Base-by-base conservation (phyloP, 2,113 vertebrate species). In the Polyodon spathula region DNA sequence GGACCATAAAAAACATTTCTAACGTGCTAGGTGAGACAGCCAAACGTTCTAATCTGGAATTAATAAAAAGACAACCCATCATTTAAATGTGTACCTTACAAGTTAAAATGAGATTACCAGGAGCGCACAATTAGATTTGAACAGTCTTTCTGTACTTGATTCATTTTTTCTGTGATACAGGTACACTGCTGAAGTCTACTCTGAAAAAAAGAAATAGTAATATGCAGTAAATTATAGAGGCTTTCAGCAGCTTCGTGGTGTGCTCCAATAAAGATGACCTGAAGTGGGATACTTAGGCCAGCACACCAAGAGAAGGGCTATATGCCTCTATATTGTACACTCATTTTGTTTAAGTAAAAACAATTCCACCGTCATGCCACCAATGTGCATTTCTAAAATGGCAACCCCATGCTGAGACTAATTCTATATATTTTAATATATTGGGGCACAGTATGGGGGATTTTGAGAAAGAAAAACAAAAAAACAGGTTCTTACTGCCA, bases 1-100 rank as follows among this genome's bases (percentile, higher is more conserved):
- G n/a, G 70, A 63, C 70, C 65, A 70, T 82, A 81, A 81, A 81
- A 83, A 75, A 39, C 40, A 37, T 48, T 63, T 64, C 27, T 27
- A 37, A 56, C 51, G 12, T 50, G 59, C 41, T 54, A 37, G 11
- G 42, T 51, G 58, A 65, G 37, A 50, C 46, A 46, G 17, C 52
- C 2, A 17, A 5, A 60, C 54, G 43, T 61, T 66, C 10, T 40
- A 42, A 57, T 39, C 53, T 8, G 58, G 40, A 38, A 40, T 14
- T 5, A 66, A 50, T 43, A 12, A 11, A 1, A 16, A 54, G 38
- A 17, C 53, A 37, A 16, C 15, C 37, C 7, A 17, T 52, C 17
- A 55, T 55, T 37, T 55, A 27, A 40, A 56, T 42, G 43, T 15
- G 40, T 17, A 46, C 53, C 40, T 44, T 12, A 39, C 59, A 39